phyloP scores from a whole-genome alignment of 2,113 vertebrate genomes.

The Bambusicola thoracicus region DNA sequence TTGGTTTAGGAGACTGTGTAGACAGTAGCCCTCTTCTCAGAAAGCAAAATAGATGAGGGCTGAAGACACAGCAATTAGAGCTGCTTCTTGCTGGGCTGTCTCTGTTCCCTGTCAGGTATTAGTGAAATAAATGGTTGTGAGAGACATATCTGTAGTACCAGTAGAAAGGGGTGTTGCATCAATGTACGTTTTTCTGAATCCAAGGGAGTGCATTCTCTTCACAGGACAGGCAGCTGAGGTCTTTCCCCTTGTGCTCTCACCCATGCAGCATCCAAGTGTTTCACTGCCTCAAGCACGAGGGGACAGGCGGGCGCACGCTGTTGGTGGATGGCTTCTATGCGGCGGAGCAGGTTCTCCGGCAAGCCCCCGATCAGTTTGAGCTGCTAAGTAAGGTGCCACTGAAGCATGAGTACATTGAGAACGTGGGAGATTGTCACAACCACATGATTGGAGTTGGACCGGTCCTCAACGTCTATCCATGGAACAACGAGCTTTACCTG shows the following conservation, averaged over 20 bases:
- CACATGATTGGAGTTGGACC: slow-evolving; percentile 91
- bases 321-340: slow-evolving; percentile 93
- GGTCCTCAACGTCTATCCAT: slow-evolving; percentile 88
- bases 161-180: background rate
- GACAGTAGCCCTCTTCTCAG: background rate
- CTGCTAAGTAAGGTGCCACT: slow-evolving; percentile 87
- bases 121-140: too few species aligned
- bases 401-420: slow-evolving; percentile 90
- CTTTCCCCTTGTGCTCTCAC: background rate
- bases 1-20: background rate
- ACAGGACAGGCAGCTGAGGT: background rate
- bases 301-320: slow-evolving; percentile 89
- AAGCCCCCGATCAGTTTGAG: slow-evolving; percentile 82
- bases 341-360: slow-evolving; percentile 82
- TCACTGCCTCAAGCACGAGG: slow-evolving; percentile 92
- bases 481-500: slow-evolving; percentile 93
- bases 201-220: rapidly evolving
- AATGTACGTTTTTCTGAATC: rapidly evolving
- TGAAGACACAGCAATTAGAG: rapidly evolving
- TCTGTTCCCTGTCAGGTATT: background rate
- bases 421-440: slow-evolving; percentile 79
- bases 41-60: background rate
- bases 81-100: background rate
- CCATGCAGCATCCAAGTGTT: slow-evolving; percentile 90
- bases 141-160: too few species aligned